Evolutionary conservation across 2,113 vertebrate species (phyloP).

Genomic region (Periophthalmodon schlosseri): DNA sequence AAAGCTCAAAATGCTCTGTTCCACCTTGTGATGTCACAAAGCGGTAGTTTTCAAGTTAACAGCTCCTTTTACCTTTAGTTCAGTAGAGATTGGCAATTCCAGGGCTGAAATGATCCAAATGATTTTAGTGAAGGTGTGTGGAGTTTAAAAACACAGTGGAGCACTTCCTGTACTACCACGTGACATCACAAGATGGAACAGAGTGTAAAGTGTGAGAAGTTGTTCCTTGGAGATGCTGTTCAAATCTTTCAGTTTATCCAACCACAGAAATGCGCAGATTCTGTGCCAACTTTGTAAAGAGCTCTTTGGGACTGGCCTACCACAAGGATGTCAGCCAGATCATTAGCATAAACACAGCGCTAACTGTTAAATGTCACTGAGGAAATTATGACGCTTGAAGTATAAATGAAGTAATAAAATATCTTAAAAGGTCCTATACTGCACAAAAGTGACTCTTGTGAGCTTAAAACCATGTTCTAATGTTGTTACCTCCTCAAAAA

Average conservation of each 20-base stretch:
- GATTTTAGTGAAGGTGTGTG: too few relatives aligned
- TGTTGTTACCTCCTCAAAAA: too few relatives aligned
- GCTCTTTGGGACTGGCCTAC: conserved; percentile 34
- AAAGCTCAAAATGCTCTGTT: too few relatives aligned
- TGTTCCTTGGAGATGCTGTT: conserved; percentile 36
- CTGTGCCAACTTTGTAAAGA: conserved; percentile 22
- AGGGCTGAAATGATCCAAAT: too few relatives aligned
- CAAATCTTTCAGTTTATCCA: conserved; percentile 33
- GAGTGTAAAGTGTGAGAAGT: neutral
- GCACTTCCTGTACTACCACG: too few relatives aligned
- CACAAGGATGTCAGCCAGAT: conserved; percentile 23
- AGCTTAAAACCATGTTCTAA: too few relatives aligned
- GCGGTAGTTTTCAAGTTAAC: too few relatives aligned
- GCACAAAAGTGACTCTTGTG: too few relatives aligned
- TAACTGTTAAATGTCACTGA: conserved; percentile 13
- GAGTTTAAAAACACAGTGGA: too few relatives aligned
- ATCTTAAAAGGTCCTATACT: neutral
- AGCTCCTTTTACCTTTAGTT: too few relatives aligned
- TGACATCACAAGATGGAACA: neutral
- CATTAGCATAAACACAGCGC: conserved; percentile 42
- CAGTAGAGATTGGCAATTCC: too few relatives aligned
- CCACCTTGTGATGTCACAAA: too few relatives aligned
- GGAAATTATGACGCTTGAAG: conserved; percentile 26
- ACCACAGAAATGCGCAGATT: conserved; percentile 15
- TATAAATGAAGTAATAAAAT: conserved; percentile 11